Base-by-base conservation (phyloP, 2,888 invertebrate species). In the Polyploca ridens region DNA sequence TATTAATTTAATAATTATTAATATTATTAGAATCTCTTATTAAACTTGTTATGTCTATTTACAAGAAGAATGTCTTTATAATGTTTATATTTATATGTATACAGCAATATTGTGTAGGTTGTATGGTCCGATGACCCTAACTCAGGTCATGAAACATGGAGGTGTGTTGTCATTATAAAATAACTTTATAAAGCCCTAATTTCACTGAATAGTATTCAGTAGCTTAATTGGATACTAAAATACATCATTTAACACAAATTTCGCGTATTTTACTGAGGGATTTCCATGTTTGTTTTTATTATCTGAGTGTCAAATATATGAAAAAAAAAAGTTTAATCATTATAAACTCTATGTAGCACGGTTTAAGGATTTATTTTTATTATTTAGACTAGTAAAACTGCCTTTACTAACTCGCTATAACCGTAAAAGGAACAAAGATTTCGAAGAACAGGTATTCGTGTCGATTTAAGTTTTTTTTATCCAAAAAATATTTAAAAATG, bases 1-100 rank as follows among this genome's bases (percentile, higher is more conserved):
- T 49, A 49, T 7, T 49, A 49, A 49, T 46, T 46, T 46, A 46
- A 46, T 46, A 46, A 46, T n/a, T 46, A 46, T 49, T 49, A 49
- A 6, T 49, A 49, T 49, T 49, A 54, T 19, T 54, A 54, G 54
- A 54, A 54, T 54, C 54, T 54, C 54, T 19, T 54, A 54, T 54
- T 54, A 54, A 10, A 54, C 54, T 54, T 54, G 54, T 54, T 54
- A 54, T 54, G 54, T 54, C 54, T 54, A 19, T 54, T 54, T 54
- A 54, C 54, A 16, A 54, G 19, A 54, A 19, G 19, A 16, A 54
- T 54, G 7, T 54, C 54, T 54, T 54, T 54, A 19, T 54, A 6
- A 54, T 19, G 54, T 19, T 10, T 19, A 54, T 10, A 16, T 54
- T 19, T 54, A n/a, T 54, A 49, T 49, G 19, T n/a, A 19, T n/a